Base-by-base conservation (phyloP, 2,888 invertebrate genomes). In the Dysmachus trigonus region DNA sequence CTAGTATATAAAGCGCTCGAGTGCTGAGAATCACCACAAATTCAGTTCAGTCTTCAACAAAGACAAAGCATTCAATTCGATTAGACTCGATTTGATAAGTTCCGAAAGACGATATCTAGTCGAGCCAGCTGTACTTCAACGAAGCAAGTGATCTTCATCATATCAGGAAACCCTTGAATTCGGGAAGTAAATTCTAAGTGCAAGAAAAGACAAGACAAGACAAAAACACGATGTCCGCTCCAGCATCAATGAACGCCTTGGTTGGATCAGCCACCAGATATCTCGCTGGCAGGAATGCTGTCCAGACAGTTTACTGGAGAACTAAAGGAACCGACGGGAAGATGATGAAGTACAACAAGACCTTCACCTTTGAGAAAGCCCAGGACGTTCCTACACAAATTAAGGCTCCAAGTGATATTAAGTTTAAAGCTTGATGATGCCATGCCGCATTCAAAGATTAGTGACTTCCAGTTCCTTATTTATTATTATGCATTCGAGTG, bases 301-400 rank as follows among this genome's bases (percentile, higher is more conserved):
- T 96, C 30, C 96, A 96, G 90, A 96, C 96, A 0, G 95, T 96
- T 0, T 96, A 96, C 89, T 96, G 96, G 96, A 93, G 96, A 89
- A 93, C 94, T 72, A 92, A 93, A 5, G 89, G 90, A 79, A 92
- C 92, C 88, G 93, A 74, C 41, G 72, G 86, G 8, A 72, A 82
- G 72, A 74, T 86, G 85, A n/a, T 85, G 3, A 77, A 18, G 27
- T 79, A 85, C 41, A 85, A 77, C 22, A 62, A 76, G 27, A 85
- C 85, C 7, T 85, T 77, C 33, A 79, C 62, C 47, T 85, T 85
- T 41, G 79, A 76, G 7, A 33, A 72, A 15, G 15, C 35, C 27
- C 38, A 83, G 38, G 47, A 83, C 5, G 38, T 83, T 27, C 83
- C 83, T 27, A 41, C 38, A 35, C 71, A 72, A n/a, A 41, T 83